Percentiles rank a stretch among this genome's conserved stretches.
These are phyloP conservation scores for Scrobipalpa atriplicella DNA, from an alignment of 2,888 invertebrate species.

Conservation along the genomic window DNA sequence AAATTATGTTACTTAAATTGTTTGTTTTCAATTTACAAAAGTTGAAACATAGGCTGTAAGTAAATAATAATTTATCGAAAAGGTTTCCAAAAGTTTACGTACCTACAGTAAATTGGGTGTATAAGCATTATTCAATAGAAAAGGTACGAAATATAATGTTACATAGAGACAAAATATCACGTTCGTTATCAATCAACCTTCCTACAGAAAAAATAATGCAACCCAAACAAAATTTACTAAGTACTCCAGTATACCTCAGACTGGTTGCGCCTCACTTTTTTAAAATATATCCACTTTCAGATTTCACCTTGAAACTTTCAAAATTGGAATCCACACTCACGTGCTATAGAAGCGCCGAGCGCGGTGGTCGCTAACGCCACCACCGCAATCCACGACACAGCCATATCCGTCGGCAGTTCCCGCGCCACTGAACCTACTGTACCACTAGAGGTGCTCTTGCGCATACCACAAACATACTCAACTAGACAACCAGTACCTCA, in stretches of 20 bases:
- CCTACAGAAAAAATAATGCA: too few relatives aligned
- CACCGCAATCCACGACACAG: slow-evolving; percentile 68
- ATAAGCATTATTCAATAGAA: too few relatives aligned
- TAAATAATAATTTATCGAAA: too few relatives aligned
- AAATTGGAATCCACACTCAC: slow-evolving; percentile 8
- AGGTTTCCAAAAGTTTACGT: too few relatives aligned
- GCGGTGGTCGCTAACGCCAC: slow-evolving; percentile 66
- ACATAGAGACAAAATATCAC: background rate
- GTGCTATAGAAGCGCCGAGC: slow-evolving; percentile 67
- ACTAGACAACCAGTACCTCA: background rate
- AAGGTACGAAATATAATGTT: background rate
- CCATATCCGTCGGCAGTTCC: slow-evolving; percentile 67
- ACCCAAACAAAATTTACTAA: background rate
- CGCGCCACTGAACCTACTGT: slow-evolving; percentile 61
- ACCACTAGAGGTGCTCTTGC: slow-evolving; percentile 4
- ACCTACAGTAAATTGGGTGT: too few relatives aligned
- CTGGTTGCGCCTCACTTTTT: background rate
- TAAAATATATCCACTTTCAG: background rate
- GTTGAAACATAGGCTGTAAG: too few relatives aligned
- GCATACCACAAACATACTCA: background rate
- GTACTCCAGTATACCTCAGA: background rate
- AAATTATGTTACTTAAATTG: too few relatives aligned
- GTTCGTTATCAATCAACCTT: background rate
- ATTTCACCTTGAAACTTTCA: background rate
- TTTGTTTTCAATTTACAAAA: too few relatives aligned